These are phyloP conservation scores for Quadriops clusia DNA, from an alignment of 2,888 invertebrate genomes.

Conservation along the genomic window DNA sequence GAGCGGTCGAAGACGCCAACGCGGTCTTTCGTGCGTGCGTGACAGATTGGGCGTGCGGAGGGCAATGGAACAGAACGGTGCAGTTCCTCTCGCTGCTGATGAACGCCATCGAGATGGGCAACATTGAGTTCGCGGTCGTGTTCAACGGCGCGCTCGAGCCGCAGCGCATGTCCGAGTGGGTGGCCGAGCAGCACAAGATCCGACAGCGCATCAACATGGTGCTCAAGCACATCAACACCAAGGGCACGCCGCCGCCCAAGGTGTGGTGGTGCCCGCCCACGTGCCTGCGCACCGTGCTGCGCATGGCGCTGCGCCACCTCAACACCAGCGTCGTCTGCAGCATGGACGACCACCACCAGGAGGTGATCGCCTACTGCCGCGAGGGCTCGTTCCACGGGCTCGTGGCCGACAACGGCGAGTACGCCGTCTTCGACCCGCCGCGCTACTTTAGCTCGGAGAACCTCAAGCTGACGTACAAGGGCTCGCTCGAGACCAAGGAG, in stretches of 20 bases:
- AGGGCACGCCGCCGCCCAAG: slow-evolving; percentile 84
- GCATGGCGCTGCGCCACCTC: slow-evolving; percentile 74
- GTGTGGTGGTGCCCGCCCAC: slow-evolving; percentile 70
- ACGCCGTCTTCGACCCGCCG: slow-evolving; percentile 79
- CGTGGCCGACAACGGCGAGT: slow-evolving; percentile 79
- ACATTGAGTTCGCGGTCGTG: slow-evolving; percentile 70
- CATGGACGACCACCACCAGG: slow-evolving; percentile 85
- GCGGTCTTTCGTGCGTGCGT: no score
- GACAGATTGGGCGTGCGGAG: slow-evolving; percentile 93
- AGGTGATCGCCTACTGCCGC: slow-evolving; percentile 79
- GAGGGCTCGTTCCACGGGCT: slow-evolving; percentile 79
- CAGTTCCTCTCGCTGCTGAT: slow-evolving; percentile 73
- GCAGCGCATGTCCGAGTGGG: slow-evolving; percentile 58
- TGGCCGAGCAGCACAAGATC: slow-evolving; percentile 58
- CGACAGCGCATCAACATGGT: slow-evolving; percentile 69
- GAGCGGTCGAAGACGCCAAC: no score
- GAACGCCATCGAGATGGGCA: slow-evolving; percentile 59
- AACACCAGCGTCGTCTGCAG: slow-evolving; percentile 79
- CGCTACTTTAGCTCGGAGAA: slow-evolving; percentile 83
- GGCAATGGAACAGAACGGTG: slow-evolving; percentile 88
- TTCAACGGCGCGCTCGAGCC: slow-evolving; percentile 76
- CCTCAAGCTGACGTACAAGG: slow-evolving; percentile 81
- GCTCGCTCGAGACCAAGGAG: slow-evolving; percentile 82
- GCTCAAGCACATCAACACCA: slow-evolving; percentile 68
- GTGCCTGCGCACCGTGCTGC: slow-evolving; percentile 66